Percentiles rank a stretch among this genome's conserved stretches.
These are phyloP conservation scores for Epistrophella euchroma DNA, from an alignment of 2,888 invertebrate species.

Conservation along the genomic window DNA sequence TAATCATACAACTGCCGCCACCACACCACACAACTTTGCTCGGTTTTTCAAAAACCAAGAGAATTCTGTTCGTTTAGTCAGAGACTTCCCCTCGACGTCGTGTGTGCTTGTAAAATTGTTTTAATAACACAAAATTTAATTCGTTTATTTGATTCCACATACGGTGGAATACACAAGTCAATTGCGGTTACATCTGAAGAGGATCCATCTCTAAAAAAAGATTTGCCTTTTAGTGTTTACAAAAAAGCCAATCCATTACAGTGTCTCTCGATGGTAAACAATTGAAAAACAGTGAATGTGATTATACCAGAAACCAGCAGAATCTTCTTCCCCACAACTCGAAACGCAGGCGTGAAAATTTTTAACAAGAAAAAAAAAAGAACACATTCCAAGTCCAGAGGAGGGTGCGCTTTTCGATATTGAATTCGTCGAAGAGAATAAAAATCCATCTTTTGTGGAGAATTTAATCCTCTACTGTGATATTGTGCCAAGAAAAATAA, in stretches of 20 bases:
- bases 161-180: slow-evolving; percentile 40
- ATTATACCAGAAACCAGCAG: slow-evolving; percentile 66
- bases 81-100: slow-evolving; percentile 56
- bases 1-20: slow-evolving; percentile 37
- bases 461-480: slow-evolving; percentile 53
- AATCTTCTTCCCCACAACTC: slow-evolving; percentile 41
- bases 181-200: slow-evolving; percentile 41
- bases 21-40: slow-evolving; percentile 52
- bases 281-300: slow-evolving; percentile 61
- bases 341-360: slow-evolving; percentile 74
- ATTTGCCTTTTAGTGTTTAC: slow-evolving; percentile 58
- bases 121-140: slow-evolving; percentile 45
- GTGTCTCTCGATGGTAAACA: slow-evolving; percentile 63
- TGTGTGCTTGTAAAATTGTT: slow-evolving; percentile 63
- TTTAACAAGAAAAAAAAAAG: slow-evolving; percentile 25
- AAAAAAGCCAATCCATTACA: slow-evolving; percentile 62
- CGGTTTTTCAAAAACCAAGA: slow-evolving; percentile 70
- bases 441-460: slow-evolving; percentile 57
- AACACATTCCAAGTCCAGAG: slow-evolving; percentile 31
- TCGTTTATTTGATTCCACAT: slow-evolving; percentile 33
- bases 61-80: slow-evolving; percentile 67
- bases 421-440: slow-evolving; percentile 46
- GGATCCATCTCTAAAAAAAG: slow-evolving; percentile 47
- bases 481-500: slow-evolving; percentile 65
- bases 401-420: slow-evolving; percentile 61